phyloP scores from a whole-genome alignment of 2,113 vertebrate genomes.

The Pachypanchax playfairii region DNA sequence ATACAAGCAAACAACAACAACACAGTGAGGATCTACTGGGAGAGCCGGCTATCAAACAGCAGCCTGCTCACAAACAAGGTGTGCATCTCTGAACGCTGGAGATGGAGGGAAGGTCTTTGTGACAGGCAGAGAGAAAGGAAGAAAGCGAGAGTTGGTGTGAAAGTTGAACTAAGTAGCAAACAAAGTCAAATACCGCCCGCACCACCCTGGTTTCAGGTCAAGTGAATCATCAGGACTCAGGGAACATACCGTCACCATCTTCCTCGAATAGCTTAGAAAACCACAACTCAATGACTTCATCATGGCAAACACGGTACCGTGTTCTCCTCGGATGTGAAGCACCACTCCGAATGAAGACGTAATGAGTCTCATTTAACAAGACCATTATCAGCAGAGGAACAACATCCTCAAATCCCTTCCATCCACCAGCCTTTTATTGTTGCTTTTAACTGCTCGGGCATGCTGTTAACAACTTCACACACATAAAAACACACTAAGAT shows the following conservation, averaged over 20 bases:
- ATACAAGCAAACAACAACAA: conserved; percentile 76
- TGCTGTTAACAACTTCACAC: conserved; percentile 31
- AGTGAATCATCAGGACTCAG: conserved; percentile 67
- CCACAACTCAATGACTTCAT: conserved; percentile 65
- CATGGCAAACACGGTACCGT: conserved; percentile 30
- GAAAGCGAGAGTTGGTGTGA: conserved; percentile 42
- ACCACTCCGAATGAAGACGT: conserved; percentile 60
- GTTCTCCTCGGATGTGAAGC: conserved; percentile 55
- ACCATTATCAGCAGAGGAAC: conserved; percentile 61
- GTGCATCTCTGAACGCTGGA: conserved; percentile 18
- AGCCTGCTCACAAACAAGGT: conserved; percentile 58
- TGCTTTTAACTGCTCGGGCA: conserved; percentile 50
- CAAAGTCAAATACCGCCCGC: conserved; percentile 53
- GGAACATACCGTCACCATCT: conserved; percentile 57
- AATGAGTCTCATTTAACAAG: conserved; percentile 74
- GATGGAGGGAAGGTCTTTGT: conserved; percentile 4
- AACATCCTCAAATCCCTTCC: conserved; percentile 54
- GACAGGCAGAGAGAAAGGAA: conserved; percentile 15
- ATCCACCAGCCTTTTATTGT: conserved; percentile 51
- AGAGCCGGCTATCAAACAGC: conserved; percentile 59
- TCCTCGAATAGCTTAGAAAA: conserved; percentile 56
- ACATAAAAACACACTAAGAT: neutral
- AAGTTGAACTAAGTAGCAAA: conserved; percentile 52
- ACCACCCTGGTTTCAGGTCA: conserved; percentile 57
- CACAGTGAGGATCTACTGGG: conserved; percentile 65